phyloP scores from a whole-genome alignment of 2,113 vertebrate genomes.

The Amphiprion ocellaris region DNA sequence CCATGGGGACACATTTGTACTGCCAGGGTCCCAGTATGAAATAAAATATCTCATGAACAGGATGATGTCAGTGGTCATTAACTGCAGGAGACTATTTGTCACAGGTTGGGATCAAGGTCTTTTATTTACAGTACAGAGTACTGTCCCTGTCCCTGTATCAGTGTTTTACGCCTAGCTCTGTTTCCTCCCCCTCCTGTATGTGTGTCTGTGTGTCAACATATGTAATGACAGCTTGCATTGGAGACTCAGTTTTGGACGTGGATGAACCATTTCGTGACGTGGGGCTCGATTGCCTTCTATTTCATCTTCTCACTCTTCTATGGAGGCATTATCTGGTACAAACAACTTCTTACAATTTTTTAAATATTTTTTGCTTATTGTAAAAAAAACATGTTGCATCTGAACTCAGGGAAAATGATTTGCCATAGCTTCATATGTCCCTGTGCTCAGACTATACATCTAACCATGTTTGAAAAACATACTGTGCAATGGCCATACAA shows the following conservation, averaged over 20 bases:
- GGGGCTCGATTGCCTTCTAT: slow-evolving; percentile 98
- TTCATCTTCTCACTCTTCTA: slow-evolving; percentile 99
- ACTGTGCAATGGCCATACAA: too few relatives aligned
- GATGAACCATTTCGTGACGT: slow-evolving; percentile 99
- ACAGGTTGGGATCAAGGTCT: slow-evolving; percentile 33
- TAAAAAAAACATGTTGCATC: too few relatives aligned
- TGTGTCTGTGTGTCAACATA: slow-evolving; percentile 24
- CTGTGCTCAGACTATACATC: not conserved
- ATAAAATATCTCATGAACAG: slow-evolving; percentile 30
- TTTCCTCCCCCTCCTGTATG: slow-evolving; percentile 2
- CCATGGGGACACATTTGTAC: slow-evolving; percentile 7
- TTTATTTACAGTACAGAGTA: slow-evolving; percentile 23
- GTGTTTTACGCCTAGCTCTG: slow-evolving; percentile 25
- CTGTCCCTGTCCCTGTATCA: slow-evolving; percentile 1
- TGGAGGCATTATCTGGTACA: slow-evolving; percentile 97
- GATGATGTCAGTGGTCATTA: slow-evolving; percentile 58
- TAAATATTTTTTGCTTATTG: not conserved
- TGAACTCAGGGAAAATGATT: not conserved
- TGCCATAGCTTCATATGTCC: not conserved
- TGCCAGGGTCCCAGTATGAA: slow-evolving; percentile 13
- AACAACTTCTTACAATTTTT: not conserved
- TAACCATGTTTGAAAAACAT: not conserved
- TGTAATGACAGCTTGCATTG: slow-evolving; percentile 90
- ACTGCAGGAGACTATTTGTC: slow-evolving; percentile 25
- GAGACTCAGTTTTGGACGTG: slow-evolving; percentile 99